Conservation (phyloP, 2,113 vertebrate species). For the Cynoglossus semilaevis region DNA sequence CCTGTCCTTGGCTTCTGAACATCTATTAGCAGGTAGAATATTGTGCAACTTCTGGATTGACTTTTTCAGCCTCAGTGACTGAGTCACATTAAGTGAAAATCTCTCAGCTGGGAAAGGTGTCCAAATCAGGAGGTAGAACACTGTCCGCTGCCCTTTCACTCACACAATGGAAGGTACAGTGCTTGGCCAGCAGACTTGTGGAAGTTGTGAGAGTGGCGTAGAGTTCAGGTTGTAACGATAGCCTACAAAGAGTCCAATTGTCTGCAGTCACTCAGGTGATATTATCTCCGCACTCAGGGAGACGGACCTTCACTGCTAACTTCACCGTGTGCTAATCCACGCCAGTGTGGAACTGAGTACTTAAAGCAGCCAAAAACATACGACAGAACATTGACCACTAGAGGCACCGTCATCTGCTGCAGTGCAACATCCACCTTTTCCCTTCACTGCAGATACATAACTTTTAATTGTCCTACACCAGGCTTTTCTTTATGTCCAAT, state of each 20-base stretch:
- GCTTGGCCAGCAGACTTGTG: slow-evolving; percentile 54
- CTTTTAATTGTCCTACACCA: not conserved
- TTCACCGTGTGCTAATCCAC: slow-evolving; percentile 53
- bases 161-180: slow-evolving; percentile 75
- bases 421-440: slow-evolving; percentile 3
- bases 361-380: slow-evolving; percentile 7
- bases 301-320: slow-evolving; percentile 53
- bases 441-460: not conserved
- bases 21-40: slow-evolving; percentile 29
- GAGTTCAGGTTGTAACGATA: slow-evolving; percentile 60
- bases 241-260: slow-evolving; percentile 73
- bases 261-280: slow-evolving; percentile 56
- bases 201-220: slow-evolving; percentile 54
- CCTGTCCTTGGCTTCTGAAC: not conserved
- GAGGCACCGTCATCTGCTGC: slow-evolving; percentile 9
- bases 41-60: slow-evolving; percentile 42
- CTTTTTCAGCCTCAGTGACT: slow-evolving; percentile 39
- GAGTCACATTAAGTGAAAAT: slow-evolving; percentile 32
- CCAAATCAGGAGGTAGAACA: slow-evolving; percentile 63
- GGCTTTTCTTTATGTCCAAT: no score
- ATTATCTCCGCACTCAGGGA: slow-evolving; percentile 58
- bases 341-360: slow-evolving; percentile 23
- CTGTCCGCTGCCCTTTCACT: slow-evolving; percentile 70
- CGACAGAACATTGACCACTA: slow-evolving; percentile 20
- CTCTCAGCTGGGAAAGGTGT: slow-evolving; percentile 40